phyloP scores from a whole-genome alignment of 1,140 invertebrate genomes.

The Trachelipus rathkii region DNA sequence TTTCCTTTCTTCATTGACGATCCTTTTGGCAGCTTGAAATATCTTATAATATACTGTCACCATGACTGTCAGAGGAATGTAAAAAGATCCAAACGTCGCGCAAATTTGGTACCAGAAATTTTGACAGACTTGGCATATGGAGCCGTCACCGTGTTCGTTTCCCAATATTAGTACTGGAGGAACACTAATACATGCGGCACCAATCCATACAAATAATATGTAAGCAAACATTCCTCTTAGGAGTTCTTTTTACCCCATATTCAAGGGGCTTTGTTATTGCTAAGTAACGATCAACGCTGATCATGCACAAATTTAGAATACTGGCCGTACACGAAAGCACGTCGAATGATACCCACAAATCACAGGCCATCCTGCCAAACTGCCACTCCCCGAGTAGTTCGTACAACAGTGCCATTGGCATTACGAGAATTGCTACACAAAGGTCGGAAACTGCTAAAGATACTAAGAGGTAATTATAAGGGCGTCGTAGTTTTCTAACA shows the following conservation, averaged over 20 bases:
- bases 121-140: slow-evolving; percentile 74
- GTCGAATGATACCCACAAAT: slow-evolving; percentile 85
- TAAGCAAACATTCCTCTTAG: slow-evolving; percentile 86
- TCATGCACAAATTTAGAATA: slow-evolving; percentile 62
- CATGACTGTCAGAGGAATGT: slow-evolving; percentile 91
- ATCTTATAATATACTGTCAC: slow-evolving; percentile 93
- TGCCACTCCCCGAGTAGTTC: slow-evolving; percentile 72
- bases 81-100: slow-evolving; percentile 92
- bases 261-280: slow-evolving; percentile 63
- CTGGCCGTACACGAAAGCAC: slow-evolving; percentile 82
- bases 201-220: slow-evolving; percentile 84
- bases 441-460: slow-evolving; percentile 95
- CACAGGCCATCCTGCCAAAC: slow-evolving; percentile 69
- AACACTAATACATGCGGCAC: slow-evolving; percentile 80
- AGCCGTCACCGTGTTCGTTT: slow-evolving; percentile 71
- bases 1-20: slow-evolving; percentile 62
- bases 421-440: slow-evolving; percentile 90
- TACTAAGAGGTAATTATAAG: slow-evolving; percentile 93
- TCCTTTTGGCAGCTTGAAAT: slow-evolving; percentile 78
- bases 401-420: slow-evolving; percentile 87
- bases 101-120: slow-evolving; percentile 90
- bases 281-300: slow-evolving; percentile 57
- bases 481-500: slow-evolving; percentile 90
- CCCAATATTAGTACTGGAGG: slow-evolving; percentile 81
- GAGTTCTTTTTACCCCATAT: slow-evolving; percentile 84